Evolutionary conservation across 2,888 invertebrate genomes (phyloP).

Genomic region (Meteorus cinctellus): DNA sequence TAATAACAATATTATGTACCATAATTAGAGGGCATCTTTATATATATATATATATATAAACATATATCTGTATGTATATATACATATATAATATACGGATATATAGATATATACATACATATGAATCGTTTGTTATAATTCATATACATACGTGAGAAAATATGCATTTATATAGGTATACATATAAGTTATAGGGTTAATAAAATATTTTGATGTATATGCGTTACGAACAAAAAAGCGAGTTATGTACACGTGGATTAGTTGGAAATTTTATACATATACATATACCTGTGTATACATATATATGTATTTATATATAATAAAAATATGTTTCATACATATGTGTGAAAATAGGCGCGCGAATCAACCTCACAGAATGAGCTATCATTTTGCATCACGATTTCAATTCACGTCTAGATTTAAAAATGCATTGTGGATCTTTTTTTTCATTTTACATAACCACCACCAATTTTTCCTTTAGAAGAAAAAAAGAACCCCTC

Average conservation of each 20-base stretch:
- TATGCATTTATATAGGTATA: constrained; percentile 52
- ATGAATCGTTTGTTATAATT: constrained; percentile 36
- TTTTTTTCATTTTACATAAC: constrained; percentile 18
- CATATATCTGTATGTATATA: constrained; percentile 30
- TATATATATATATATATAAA: constrained; percentile 35
- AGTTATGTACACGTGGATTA: constrained; percentile 73
- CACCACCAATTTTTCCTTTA: constrained; percentile 39
- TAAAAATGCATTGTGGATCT: constrained; percentile 24
- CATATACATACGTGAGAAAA: constrained; percentile 35
- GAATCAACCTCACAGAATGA: constrained; percentile 37
- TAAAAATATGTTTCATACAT: constrained; percentile 14
- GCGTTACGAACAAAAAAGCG: constrained; percentile 73
- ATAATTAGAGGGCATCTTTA: constrained; percentile 48
- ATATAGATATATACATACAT: constrained; percentile 32
- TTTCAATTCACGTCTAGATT: too few species aligned
- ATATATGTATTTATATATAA: constrained; percentile 21
- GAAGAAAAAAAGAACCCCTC: background rate
- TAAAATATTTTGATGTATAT: constrained; percentile 65
- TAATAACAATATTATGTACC: constrained; percentile 48
- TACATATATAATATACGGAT: constrained; percentile 32
- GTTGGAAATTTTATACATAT: constrained; percentile 61
- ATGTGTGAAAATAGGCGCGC: constrained; percentile 45
- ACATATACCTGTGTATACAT: constrained; percentile 30
- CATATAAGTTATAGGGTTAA: constrained; percentile 61
- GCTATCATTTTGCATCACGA: constrained; percentile 23